Conservation (phyloP, 2,113 vertebrate species). For the Trachemys scripta region DNA sequence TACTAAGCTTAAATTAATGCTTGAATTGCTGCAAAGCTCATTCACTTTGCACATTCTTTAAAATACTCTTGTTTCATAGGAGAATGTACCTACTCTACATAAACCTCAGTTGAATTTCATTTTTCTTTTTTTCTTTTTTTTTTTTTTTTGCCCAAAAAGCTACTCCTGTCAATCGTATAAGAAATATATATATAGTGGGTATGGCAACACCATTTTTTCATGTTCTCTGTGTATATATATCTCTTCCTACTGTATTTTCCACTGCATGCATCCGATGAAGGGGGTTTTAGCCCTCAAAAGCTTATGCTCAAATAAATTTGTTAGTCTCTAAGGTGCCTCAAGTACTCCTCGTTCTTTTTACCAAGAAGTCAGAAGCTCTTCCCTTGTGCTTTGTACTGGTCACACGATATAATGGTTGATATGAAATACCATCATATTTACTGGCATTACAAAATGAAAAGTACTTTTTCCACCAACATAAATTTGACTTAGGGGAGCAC, state of each 20-base stretch:
- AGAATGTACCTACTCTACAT: neutral
- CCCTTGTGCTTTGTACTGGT: neutral
- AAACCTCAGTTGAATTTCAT: neutral
- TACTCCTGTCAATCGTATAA: neutral
- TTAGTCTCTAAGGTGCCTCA: too few relatives aligned
- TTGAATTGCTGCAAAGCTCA: neutral
- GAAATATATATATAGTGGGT: neutral
- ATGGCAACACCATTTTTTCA: too few relatives aligned
- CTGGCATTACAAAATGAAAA: neutral
- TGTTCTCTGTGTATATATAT: too few relatives aligned
- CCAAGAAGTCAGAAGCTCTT: neutral
- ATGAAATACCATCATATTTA: neutral
- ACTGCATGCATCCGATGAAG: too few relatives aligned
- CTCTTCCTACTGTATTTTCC: too few relatives aligned
- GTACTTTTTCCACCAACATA: neutral
- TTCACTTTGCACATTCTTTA: neutral
- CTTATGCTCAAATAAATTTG: too few relatives aligned
- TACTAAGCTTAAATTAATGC: neutral
- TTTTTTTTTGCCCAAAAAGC: neutral
- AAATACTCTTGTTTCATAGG: neutral
- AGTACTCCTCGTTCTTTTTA: too few relatives aligned
- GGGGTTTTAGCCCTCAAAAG: too few relatives aligned
- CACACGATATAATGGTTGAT: neutral
- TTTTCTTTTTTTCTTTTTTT: neutral
- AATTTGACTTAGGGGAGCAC: slow-evolving; percentile 2